A percentile compares a stretch with the other conserved stretches of the same genome.
phyloP scores from a whole-genome alignment of 1,140 invertebrate genomes.

The Sinella curviseta region DNA sequence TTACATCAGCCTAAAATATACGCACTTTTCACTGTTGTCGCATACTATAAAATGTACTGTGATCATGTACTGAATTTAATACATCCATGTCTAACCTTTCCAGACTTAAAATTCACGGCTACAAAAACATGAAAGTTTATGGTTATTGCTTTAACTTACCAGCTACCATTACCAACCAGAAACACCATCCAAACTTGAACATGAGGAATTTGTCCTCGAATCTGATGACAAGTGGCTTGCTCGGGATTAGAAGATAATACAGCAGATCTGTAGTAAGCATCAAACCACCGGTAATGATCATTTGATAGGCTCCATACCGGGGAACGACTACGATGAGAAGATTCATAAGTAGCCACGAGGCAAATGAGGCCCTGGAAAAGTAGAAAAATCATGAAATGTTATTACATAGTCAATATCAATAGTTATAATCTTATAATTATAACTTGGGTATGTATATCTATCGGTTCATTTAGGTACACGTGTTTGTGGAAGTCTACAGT shows the following conservation, averaged over 20 bases:
- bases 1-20: too few relatives aligned
- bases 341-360: slow-evolving; percentile 89
- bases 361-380: slow-evolving; percentile 76
- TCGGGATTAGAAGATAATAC: slow-evolving; percentile 80
- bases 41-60: too few relatives aligned
- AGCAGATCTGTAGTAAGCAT: slow-evolving; percentile 75
- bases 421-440: background rate
- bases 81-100: too few relatives aligned
- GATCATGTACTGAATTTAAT: too few relatives aligned
- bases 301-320: slow-evolving; percentile 86
- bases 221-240: slow-evolving; percentile 75
- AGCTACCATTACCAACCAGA: slow-evolving; percentile 83
- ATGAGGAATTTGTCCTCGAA: slow-evolving; percentile 77
- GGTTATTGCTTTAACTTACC: slow-evolving; percentile 69
- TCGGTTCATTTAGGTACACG: too few relatives aligned
- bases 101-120: too few relatives aligned
- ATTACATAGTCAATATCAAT: background rate
- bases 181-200: slow-evolving; percentile 88
- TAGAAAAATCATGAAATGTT: background rate
- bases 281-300: slow-evolving; percentile 74
- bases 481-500: too few relatives aligned
- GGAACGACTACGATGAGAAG: slow-evolving; percentile 86
- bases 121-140: too few relatives aligned
- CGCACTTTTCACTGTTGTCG: too few relatives aligned
- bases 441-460: too few relatives aligned